Percentiles rank a stretch among this genome's conserved stretches.
phyloP scores from a whole-genome alignment of 1,140 invertebrate species.

The Drepana arcuata region DNA sequence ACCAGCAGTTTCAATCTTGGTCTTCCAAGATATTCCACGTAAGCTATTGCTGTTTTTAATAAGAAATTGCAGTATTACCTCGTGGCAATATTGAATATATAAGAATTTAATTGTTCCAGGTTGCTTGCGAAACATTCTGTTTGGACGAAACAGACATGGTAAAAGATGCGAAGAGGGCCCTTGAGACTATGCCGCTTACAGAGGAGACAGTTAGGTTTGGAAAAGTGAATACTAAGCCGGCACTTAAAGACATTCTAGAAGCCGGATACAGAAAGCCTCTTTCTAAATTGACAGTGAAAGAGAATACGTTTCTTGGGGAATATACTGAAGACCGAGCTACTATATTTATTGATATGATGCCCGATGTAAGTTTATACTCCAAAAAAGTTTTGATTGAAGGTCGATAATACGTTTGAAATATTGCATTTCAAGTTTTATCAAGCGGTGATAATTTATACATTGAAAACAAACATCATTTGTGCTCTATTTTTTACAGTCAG shows the following conservation, averaged over 20 bases:
- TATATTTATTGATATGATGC: conserved; percentile 73
- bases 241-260: conserved; percentile 44
- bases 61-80: no score
- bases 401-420: no score
- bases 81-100: no score
- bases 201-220: conserved; percentile 83
- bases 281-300: conserved; percentile 73
- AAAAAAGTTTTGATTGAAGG: no score
- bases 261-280: conserved; percentile 77
- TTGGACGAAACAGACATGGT: conserved; percentile 92
- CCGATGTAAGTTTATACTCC: conserved; percentile 67
- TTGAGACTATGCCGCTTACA: conserved; percentile 84
- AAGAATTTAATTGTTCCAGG: conserved; percentile 72
- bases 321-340: conserved; percentile 56
- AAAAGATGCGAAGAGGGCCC: conserved; percentile 83
- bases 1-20: conserved; percentile 94
- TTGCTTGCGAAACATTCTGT: conserved; percentile 95
- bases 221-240: conserved; percentile 21
- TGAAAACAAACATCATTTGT: conserved; percentile 10
- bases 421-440: no score
- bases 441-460: no score
- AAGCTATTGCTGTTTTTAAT: conserved; percentile 23
- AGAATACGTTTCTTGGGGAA: conserved; percentile 65
- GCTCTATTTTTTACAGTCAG: conserved; percentile 57
- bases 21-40: conserved; percentile 91